phyloP scores from a whole-genome alignment of 2,113 vertebrate genomes.

The Stercorarius parasiticus region DNA sequence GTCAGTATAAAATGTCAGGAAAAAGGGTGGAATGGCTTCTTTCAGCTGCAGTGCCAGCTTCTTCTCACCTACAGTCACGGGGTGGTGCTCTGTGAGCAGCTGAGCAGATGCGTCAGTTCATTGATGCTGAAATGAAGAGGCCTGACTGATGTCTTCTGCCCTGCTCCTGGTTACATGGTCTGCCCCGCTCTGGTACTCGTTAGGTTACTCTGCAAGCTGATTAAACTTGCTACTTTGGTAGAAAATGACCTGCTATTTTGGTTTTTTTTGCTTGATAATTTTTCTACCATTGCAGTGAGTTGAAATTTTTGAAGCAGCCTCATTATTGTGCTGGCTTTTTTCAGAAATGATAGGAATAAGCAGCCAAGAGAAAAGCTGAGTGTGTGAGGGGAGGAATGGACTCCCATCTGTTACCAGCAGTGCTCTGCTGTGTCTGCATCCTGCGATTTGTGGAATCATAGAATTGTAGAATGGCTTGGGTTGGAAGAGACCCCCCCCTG shows the following conservation, averaged over 20 bases:
- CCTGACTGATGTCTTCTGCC: not conserved
- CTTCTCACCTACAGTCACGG: not conserved
- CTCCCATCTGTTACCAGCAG: not conserved
- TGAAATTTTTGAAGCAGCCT: not conserved
- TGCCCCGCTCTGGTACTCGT: accelerated
- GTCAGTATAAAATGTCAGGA: not conserved
- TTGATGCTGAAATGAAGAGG: not conserved
- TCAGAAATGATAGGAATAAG: not conserved
- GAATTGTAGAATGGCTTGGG: not conserved
- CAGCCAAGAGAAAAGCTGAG: not conserved
- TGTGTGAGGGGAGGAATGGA: not conserved
- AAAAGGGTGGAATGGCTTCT: not conserved
- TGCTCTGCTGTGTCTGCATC: not conserved
- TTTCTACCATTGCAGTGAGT: not conserved
- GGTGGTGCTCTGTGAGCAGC: not conserved
- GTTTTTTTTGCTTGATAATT: accelerated
- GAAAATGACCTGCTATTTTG: not conserved
- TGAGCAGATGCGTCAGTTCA: accelerated
- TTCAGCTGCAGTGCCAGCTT: not conserved
- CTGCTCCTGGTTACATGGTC: not conserved
- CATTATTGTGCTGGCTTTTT: not conserved
- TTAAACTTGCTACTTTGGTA: not conserved
- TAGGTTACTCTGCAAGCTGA: not conserved
- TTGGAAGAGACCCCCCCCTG: not conserved
- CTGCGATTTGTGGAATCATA: not conserved